Base-by-base conservation (phyloP, 1,140 invertebrate genomes). In the Phymastichus coffea region DNA sequence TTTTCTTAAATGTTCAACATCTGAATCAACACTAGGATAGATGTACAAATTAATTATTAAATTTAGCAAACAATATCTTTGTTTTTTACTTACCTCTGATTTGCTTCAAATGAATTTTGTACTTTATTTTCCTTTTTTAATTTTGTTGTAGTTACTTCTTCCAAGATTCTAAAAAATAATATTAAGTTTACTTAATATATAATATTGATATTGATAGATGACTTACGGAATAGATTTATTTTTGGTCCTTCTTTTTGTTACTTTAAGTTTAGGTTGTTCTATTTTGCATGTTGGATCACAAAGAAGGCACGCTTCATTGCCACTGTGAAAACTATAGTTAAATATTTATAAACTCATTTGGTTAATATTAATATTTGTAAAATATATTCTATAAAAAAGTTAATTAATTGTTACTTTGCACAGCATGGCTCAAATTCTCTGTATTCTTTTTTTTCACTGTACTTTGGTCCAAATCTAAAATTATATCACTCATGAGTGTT, bases 391-490 rank as follows among this genome's bases (percentile, higher is more conserved):
- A 33, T 33, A 33, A 33, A 33, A 33, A 33, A 12, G 28, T 33
- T 33, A 33, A 6, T 33, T 12, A 33, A 7, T 33, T 33, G 28
- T 33, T 33, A 61, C 59, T 55, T 51, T 7, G 28, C 28, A 37
- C 59, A 61, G 7, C 59, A 61, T n/a, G 59, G 59, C n/a, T 61
- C 46, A 22, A 61, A 61, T 20, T 61, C 59, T 23, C 22, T 23
- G 37, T 19, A 61, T n/a, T 56, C 52, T 35, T 49, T 61, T 17
- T 61, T 55, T 15, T 56, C 37, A 25, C 28, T 33, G 49, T 15
- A 25, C 6, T 61, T 61, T 25, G 28, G 15, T 38, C 28, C 44
- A 40, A 43, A 57, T 20, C 57, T 56, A 57, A 53, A 25, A 48
- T 43, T 41, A 15, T 26, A 26, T 35, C 19, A 19, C 33, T 20